phyloP scores from a whole-genome alignment of 2,797 vertebrate genomes.

The Gallirallus australis region DNA sequence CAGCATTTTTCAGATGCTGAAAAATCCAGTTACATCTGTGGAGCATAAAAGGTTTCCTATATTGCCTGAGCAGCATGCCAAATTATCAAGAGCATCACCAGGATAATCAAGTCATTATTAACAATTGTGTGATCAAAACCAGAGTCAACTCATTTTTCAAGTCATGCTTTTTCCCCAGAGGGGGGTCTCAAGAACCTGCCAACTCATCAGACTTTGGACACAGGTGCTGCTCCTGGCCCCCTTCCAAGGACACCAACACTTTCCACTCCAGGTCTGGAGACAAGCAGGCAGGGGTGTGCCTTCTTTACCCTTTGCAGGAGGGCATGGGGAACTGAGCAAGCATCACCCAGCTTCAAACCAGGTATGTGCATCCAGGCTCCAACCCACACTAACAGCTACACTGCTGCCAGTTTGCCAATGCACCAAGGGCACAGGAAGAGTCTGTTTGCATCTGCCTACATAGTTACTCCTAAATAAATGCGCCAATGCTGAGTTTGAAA shows the following conservation, averaged over 20 bases:
- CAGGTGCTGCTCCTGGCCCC: background rate
- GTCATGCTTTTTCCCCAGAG: fast-evolving
- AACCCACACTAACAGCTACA: background rate
- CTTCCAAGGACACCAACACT: background rate
- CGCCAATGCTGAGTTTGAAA: background rate
- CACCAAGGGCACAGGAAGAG: background rate
- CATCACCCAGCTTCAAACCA: background rate
- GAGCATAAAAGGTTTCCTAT: background rate
- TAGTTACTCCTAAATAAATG: background rate
- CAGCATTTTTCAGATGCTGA: background rate
- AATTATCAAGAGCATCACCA: background rate
- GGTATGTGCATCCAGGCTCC: background rate
- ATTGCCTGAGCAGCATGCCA: background rate
- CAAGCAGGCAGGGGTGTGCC: background rate
- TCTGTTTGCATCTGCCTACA: background rate
- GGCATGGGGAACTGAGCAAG: background rate
- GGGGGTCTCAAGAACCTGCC: background rate
- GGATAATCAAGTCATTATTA: background rate
- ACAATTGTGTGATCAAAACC: background rate
- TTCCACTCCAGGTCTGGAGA: background rate
- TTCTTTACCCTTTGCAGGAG: fast-evolving
- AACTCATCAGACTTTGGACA: background rate
- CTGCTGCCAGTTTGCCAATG: fast-evolving
- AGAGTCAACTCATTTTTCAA: background rate
- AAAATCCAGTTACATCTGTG: background rate